A percentile compares a stretch with the other conserved stretches of the same genome.
These are phyloP conservation scores for Hydroisotoma schaefferi DNA, from an alignment of 2,888 invertebrate genomes.

Conservation along the genomic window DNA sequence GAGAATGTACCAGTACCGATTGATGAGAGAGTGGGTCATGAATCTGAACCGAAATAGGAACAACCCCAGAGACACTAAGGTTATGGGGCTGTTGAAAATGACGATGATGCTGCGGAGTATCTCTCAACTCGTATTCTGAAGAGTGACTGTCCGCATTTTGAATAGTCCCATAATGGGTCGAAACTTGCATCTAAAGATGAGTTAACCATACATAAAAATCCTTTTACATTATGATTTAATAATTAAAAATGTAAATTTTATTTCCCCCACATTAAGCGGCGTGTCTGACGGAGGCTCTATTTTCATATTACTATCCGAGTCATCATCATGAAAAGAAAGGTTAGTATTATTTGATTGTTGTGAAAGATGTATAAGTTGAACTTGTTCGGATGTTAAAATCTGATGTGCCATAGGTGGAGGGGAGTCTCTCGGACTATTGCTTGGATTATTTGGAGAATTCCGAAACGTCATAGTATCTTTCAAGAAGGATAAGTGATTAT, in stretches of 20 bases:
- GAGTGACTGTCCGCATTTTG: constrained; percentile 13
- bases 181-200: constrained; percentile 11
- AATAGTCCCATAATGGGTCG: constrained; percentile 9
- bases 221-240: background rate
- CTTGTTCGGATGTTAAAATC: background rate
- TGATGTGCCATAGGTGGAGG: constrained; percentile 1
- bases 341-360: background rate
- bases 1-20: constrained; percentile 2
- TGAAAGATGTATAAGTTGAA: background rate
- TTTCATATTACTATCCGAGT: constrained; percentile 1
- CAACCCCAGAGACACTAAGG: constrained; percentile 1
- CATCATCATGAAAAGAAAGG: background rate
- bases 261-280: constrained; percentile 11
- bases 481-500: constrained; percentile 33
- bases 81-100: constrained; percentile 26
- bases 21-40: constrained; percentile 22
- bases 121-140: constrained; percentile 8
- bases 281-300: constrained; percentile 8
- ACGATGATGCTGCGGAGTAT: constrained; percentile 24
- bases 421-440: constrained; percentile 4
- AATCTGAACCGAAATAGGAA: constrained; percentile 15
- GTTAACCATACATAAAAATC: background rate
- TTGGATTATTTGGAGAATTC: constrained; percentile 3
- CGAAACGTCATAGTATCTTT: constrained; percentile 40
- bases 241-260: background rate